Evolutionary conservation across 2,113 vertebrate species (phyloP).

Genomic region (Xiphophorus couchianus): DNA sequence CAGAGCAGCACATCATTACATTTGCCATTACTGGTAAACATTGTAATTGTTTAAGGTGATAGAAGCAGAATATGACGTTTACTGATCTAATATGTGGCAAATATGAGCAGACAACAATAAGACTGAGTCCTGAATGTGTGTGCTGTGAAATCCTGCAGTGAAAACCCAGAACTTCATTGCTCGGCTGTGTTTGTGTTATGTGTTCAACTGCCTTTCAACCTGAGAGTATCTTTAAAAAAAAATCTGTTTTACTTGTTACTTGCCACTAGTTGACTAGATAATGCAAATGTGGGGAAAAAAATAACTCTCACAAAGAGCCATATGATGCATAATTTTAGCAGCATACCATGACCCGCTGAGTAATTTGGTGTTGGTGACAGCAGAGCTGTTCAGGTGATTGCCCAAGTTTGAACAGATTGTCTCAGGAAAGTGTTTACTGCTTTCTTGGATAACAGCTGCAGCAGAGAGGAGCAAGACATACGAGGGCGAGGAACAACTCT

Average conservation of each 20-base stretch:
- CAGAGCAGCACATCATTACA: no score
- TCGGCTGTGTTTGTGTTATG: no score
- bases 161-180: no score
- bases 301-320: neutral
- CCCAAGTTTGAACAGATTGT: neutral
- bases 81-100: no score
- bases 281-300: neutral
- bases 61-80: no score
- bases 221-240: neutral
- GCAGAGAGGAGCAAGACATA: neutral
- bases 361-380: neutral
- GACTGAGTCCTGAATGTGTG: no score
- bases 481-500: neutral
- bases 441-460: neutral
- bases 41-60: no score
- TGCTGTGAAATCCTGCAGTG: no score
- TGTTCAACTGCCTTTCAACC: neutral
- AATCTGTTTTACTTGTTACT: neutral
- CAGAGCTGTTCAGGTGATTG: neutral
- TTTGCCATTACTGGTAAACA: no score
- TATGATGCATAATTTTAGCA: neutral
- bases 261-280: neutral
- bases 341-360: neutral
- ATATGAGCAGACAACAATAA: no score
- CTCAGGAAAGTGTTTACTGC: neutral